Conservation (phyloP, 2,888 invertebrate genomes). For the Oscheius onirici region DNA sequence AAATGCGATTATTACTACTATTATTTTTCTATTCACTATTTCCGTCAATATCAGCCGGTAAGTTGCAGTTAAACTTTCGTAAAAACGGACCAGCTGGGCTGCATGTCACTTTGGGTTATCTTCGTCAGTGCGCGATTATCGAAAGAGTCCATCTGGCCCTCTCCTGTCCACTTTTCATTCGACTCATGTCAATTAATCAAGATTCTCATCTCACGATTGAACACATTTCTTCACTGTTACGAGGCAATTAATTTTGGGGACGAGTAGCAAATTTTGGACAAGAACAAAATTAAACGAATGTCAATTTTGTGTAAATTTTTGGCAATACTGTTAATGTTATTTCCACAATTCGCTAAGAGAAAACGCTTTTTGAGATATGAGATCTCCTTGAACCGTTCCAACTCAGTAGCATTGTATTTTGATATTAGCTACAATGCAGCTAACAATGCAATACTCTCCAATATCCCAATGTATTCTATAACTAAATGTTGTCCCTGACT, state of each 20-base stretch:
- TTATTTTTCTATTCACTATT: constrained; percentile 13
- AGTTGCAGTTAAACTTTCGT: not conserved
- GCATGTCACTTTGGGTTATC: constrained; percentile 26
- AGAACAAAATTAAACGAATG: not conserved
- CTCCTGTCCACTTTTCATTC: constrained; percentile 18
- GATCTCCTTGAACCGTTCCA: too few relatives aligned
- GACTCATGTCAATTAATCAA: constrained; percentile 1
- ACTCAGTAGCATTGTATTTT: too few relatives aligned
- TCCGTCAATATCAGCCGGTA: constrained; percentile 16
- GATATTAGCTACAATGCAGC: too few relatives aligned
- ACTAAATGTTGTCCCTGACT: too few relatives aligned
- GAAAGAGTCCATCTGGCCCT: constrained; percentile 23
- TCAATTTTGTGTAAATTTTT: not conserved
- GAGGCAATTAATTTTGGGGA: not conserved
- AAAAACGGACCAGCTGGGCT: not conserved
- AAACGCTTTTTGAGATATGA: too few relatives aligned
- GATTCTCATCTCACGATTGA: constrained; percentile 4
- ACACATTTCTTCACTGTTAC: not conserved
- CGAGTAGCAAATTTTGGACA: too few relatives aligned
- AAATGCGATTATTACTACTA: constrained; percentile 16
- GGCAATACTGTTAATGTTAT: too few relatives aligned
- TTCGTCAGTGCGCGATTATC: constrained; percentile 26
- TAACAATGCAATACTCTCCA: too few relatives aligned
- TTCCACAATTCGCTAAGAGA: too few relatives aligned
- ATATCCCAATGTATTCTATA: too few relatives aligned